Conservation (phyloP, 2,888 invertebrate species). For the Drosophila melanosoma region DNA sequence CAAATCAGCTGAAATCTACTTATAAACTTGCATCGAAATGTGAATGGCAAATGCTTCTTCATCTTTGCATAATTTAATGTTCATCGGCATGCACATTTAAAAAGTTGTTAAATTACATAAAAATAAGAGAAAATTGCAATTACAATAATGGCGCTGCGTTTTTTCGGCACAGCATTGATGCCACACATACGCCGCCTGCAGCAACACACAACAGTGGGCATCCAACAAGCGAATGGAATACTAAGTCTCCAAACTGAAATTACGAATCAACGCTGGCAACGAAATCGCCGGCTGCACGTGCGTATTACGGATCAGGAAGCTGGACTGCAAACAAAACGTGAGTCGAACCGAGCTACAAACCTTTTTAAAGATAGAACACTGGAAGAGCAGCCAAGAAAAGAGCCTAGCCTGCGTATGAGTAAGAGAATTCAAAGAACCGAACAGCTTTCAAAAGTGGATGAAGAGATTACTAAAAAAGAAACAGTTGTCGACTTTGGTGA, state of each 20-base stretch:
- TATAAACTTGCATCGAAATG: not conserved
- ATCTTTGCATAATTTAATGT: slow-evolving; percentile 11
- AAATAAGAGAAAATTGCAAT: slow-evolving; percentile 35
- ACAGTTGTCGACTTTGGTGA: slow-evolving; percentile 42
- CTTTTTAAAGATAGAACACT: slow-evolving; percentile 20
- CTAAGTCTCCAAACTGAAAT: slow-evolving; percentile 4
- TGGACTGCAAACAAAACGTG: slow-evolving; percentile 61
- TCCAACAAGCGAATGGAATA: slow-evolving; percentile 5
- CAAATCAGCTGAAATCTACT: slow-evolving; percentile 38
- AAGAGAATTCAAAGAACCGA: slow-evolving; percentile 9
- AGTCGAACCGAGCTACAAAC: slow-evolving; percentile 51
- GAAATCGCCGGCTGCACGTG: slow-evolving; percentile 63
- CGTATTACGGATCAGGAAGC: slow-evolving; percentile 78
- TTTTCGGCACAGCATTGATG: slow-evolving; percentile 46
- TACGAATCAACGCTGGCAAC: slow-evolving; percentile 2
- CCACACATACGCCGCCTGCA: slow-evolving; percentile 35
- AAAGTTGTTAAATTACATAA: slow-evolving; percentile 62
- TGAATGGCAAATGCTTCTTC: slow-evolving; percentile 20
- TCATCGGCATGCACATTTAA: slow-evolving; percentile 43
- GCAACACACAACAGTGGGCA: not conserved
- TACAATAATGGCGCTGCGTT: slow-evolving; percentile 60
- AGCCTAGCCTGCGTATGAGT: not conserved
- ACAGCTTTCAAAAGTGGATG: not conserved
- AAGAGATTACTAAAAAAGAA: slow-evolving; percentile 19
- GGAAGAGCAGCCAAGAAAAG: slow-evolving; percentile 11